Evolutionary conservation across 2,888 invertebrate species (phyloP), one percentile per base, ranked within the genome.

Genomic region (Papilio gigon): DNA sequence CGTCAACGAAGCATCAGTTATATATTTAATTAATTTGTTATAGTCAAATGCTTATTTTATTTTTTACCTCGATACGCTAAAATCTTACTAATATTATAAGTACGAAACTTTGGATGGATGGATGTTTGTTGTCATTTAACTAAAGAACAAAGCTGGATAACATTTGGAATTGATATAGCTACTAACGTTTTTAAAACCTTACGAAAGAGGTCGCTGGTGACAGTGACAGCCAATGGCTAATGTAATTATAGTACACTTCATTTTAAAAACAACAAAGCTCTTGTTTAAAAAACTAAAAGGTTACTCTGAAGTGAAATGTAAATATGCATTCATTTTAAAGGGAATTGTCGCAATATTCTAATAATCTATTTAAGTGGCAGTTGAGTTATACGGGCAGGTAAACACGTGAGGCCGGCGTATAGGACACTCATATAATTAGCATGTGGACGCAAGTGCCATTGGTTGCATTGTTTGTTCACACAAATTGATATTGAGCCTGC

Each of bases 401-500:
- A 68, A 60, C 60, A 60, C 42, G 63, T 50, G 60, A 68, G 60
- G 59, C 47, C 59, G 50, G 22, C 27, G 64, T 50, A 68, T 68
- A 33, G 68, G 37, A 65, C 50, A 60, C 47, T 60, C 60, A 44
- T 68, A 59, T 68, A 68, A 68, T 68, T 68, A 68, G 50, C 64
- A 68, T 65, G 68, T 68, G 64, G 60, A 68, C 64, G 68, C 64
- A 40, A 65, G 64, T 68, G 64, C 50, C 64, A 68, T 65, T 60
- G 67, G 58, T 42, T 70, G n/a, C 37, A 62, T 53, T 68, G 68
- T 69, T 68, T 71, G 69, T 71, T 58, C 71, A 71, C 73, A 74
- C 79, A 81, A 84, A 84, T 86, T 86, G 83, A 82, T 84, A 86
- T 86, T 86, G 85, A 80, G 77, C 77, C 68, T 76, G 80, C 84